These are phyloP conservation scores for Moxostoma hubbsi DNA, from an alignment of 2,797 vertebrate species.

Conservation along the genomic window DNA sequence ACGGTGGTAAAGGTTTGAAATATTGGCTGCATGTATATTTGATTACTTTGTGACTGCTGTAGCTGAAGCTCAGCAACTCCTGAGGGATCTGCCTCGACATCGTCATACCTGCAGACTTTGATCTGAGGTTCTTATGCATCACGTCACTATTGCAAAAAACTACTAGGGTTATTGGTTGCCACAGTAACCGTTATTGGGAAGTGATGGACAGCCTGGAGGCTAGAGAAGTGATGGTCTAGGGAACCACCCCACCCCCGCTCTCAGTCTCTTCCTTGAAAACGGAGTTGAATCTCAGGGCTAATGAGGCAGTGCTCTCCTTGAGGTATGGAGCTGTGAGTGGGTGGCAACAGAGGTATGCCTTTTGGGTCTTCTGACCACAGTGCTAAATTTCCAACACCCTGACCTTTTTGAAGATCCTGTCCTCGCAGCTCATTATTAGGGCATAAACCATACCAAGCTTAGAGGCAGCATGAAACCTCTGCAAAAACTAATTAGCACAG, in stretches of 20 bases:
- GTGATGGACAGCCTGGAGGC: slow-evolving; percentile 51
- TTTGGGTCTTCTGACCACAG: slow-evolving; percentile 27
- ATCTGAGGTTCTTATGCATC: slow-evolving; percentile 40
- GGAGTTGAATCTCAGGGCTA: slow-evolving; percentile 50
- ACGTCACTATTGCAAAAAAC: slow-evolving; percentile 12
- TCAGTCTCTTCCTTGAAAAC: slow-evolving; percentile 13
- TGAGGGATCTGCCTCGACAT: slow-evolving; percentile 34
- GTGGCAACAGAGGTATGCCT: slow-evolving; percentile 24
- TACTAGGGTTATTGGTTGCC: slow-evolving; percentile 53
- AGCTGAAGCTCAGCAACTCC: neutral
- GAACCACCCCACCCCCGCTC: slow-evolving; percentile 13
- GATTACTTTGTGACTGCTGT: slow-evolving; percentile 35
- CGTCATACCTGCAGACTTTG: slow-evolving; percentile 51
- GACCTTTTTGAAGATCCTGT: slow-evolving; percentile 30
- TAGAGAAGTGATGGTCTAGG: slow-evolving; percentile 27
- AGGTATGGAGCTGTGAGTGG: slow-evolving; percentile 10
- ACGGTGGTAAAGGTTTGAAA: slow-evolving; percentile 38
- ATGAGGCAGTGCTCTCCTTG: slow-evolving; percentile 41
- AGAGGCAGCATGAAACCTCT: neutral
- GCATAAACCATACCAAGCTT: slow-evolving; percentile 4
- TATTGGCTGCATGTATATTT: slow-evolving; percentile 49
- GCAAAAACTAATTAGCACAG: slow-evolving; percentile 11
- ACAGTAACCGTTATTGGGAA: slow-evolving; percentile 51
- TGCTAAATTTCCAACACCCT: slow-evolving; percentile 19
- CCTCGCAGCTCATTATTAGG: slow-evolving; percentile 14